These are phyloP conservation scores for Chloroclystis v-ata DNA, from an alignment of 2,888 invertebrate species.

Conservation along the genomic window DNA sequence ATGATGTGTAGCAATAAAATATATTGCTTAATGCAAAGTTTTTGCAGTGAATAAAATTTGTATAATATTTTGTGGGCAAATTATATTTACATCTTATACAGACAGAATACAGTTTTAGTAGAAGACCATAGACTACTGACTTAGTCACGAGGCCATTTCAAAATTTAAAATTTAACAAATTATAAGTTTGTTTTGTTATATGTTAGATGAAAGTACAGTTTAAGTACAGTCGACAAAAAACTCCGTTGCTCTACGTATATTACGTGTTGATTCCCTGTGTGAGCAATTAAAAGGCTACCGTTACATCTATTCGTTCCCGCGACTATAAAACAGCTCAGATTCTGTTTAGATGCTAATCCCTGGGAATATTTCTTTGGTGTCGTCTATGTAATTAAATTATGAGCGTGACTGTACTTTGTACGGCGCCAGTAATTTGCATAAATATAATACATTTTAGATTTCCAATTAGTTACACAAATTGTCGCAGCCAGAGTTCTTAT, in stretches of 20 bases:
- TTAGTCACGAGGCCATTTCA: no score
- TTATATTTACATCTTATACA: no score
- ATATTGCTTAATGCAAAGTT: neutral
- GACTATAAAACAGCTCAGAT: constrained; percentile 39
- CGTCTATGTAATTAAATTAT: constrained; percentile 33
- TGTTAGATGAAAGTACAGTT: no score
- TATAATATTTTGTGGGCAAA: no score
- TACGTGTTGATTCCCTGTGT: constrained; percentile 34
- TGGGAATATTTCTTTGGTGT: constrained; percentile 47
- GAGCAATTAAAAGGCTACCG: constrained; percentile 41
- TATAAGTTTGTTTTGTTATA: no score
- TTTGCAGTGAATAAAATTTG: no score
- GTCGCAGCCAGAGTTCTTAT: no score
- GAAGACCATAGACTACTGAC: no score
- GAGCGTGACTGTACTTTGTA: constrained; percentile 7
- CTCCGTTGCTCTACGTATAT: constrained; percentile 34
- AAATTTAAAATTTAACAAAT: no score
- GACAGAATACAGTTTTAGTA: no score
- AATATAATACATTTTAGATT: neutral
- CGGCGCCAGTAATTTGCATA: constrained; percentile 5
- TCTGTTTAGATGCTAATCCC: constrained; percentile 41
- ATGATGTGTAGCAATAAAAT: neutral
- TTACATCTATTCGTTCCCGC: constrained; percentile 51
- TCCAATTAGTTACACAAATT: no score
- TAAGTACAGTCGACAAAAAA: constrained; percentile 20